Base-by-base conservation (phyloP, 2,888 invertebrate species). In the Drosophila ustulata region DNA sequence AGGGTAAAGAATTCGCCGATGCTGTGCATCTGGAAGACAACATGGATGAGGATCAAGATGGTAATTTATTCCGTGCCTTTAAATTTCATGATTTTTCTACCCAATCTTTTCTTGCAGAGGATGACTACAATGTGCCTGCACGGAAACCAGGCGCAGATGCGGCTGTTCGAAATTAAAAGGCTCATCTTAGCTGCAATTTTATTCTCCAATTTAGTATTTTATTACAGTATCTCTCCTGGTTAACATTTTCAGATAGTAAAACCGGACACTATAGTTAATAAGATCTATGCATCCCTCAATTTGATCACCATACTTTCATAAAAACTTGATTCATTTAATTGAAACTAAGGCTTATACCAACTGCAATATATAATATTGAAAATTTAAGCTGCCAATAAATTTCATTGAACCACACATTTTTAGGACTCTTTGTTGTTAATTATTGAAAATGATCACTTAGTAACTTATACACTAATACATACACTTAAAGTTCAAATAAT, bases 71-170 rank as follows among this genome's bases (percentile, higher is more conserved):
- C 11, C 18, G 26, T 3, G 5, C 28, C 11, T 2, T 4, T 9
- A 47, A 18, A 3, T 41, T 4, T 13, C 3, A 9, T 11, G 3
- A 28, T 7, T 1, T 5, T 2, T 43, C 8, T 2, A n/a, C 13
- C 9, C n/a, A 2, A 6, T 50, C 3, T 3, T 13, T 4, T 13
- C 18, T 88, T 85, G 34, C 86, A 93, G 93, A 93, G 90, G 94
- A 94, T 88, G 93, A 93, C 70, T 94, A 93, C 61, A 93, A 93
- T 87, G 92, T 90, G 43, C 93, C 92, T 53, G 92, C 90, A 34
- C 89, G 92, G 8, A 92, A 93, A 71, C 92, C 92, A 71, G 93
- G 93, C 72, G 94, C 93, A 46, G 92, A 93, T 71, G 93, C 80
- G 18, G 70, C 93, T 61, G 93, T 93, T 78, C 91, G 94, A 80